Conservation (phyloP, 2,797 vertebrate species). For the Buceros bicornis region DNA sequence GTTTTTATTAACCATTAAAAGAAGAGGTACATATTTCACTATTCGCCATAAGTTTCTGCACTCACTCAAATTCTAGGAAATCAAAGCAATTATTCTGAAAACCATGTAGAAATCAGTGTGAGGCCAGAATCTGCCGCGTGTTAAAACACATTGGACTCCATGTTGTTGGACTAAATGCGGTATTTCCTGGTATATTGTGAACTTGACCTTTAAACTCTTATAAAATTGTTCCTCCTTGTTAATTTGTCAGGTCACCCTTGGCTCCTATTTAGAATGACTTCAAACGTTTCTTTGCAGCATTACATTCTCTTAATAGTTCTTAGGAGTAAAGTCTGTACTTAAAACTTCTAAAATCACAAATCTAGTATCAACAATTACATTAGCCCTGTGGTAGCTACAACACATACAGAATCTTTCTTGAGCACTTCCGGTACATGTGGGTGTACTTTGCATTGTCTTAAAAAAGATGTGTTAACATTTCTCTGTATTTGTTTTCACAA, state of each 20-base stretch:
- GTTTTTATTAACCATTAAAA: not conserved
- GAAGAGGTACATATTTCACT: not conserved
- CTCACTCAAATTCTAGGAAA: not conserved
- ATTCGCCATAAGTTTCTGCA: not conserved
- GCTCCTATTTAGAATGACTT: constrained; percentile 32
- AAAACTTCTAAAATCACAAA: constrained; percentile 21
- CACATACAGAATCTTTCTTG: not conserved
- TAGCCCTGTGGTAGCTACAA: not conserved
- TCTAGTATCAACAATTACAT: not conserved
- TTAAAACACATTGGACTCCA: not conserved
- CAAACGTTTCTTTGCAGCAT: not conserved
- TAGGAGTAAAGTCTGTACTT: not conserved
- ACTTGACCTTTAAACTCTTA: not conserved
- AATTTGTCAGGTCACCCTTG: constrained; percentile 18
- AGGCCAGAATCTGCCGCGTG: not conserved
- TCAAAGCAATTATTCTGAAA: not conserved
- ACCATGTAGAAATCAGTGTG: not conserved
- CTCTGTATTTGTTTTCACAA: constrained; percentile 48
- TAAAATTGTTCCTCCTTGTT: not conserved
- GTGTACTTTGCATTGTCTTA: not conserved
- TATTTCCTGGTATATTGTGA: not conserved
- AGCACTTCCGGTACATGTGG: not conserved
- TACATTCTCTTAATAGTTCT: not conserved
- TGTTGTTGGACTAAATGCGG: not conserved
- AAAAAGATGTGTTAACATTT: not conserved